phyloP scores from a whole-genome alignment of 2,113 vertebrate genomes.

The Ifrita kowaldi region DNA sequence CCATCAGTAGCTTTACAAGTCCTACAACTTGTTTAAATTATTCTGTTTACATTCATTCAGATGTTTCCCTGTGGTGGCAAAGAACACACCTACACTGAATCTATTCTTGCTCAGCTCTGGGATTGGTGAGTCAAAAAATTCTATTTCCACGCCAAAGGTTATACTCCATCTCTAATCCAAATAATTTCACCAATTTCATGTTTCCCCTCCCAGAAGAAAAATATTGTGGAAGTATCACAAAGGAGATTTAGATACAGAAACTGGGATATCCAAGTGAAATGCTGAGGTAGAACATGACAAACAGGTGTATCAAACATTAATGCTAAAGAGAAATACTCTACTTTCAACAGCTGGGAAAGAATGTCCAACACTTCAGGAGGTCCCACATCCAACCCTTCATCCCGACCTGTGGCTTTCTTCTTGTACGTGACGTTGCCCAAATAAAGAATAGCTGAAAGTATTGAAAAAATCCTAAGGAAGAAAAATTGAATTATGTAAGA shows the following conservation, averaged over 20 bases:
- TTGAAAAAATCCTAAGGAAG: conserved; percentile 87
- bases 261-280: neutral
- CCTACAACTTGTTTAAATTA: neutral
- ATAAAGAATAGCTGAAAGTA: conserved; percentile 95
- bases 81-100: neutral
- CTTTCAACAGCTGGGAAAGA: conserved; percentile 92
- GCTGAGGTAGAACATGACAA: neutral
- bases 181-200: neutral
- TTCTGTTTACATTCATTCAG: neutral
- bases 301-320: neutral
- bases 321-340: conserved; percentile 8
- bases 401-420: conserved; percentile 87
- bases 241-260: neutral
- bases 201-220: neutral
- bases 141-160: neutral
- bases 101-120: neutral
- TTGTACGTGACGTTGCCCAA: conserved; percentile 92
- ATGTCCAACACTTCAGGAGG: conserved; percentile 90
- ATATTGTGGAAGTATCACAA: neutral
- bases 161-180: neutral
- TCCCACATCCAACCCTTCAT: conserved; percentile 93
- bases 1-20: neutral
- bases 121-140: neutral
- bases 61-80: neutral
- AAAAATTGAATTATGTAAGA: neutral